Evolutionary conservation across 2,888 invertebrate genomes (phyloP).

Genomic region (Hartigia nigra): DNA sequence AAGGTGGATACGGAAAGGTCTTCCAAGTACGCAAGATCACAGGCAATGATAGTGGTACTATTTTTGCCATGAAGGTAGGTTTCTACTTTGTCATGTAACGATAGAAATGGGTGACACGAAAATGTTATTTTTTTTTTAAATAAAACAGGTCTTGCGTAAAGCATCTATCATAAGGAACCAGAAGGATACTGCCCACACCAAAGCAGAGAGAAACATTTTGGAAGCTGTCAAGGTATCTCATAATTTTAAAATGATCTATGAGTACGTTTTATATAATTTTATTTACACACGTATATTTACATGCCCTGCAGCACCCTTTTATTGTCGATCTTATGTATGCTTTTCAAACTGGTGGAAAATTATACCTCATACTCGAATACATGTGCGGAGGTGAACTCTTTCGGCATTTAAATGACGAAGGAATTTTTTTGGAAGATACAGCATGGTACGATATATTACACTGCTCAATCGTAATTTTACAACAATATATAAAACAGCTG

Average conservation of each 20-base stretch:
- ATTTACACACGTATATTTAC: slow-evolving; percentile 3
- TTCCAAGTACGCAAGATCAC: slow-evolving; percentile 74
- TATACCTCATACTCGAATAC: slow-evolving; percentile 81
- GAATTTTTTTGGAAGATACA: slow-evolving; percentile 80
- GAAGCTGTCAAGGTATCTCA: slow-evolving; percentile 72
- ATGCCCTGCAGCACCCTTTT: slow-evolving; percentile 73
- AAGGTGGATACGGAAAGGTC: slow-evolving; percentile 83
- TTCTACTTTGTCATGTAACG: neutral
- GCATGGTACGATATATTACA: slow-evolving; percentile 65
- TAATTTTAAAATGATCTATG: neutral
- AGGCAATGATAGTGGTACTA: slow-evolving; percentile 73
- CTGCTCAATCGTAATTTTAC: neutral
- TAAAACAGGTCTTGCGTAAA: slow-evolving; percentile 70
- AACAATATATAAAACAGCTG: neutral
- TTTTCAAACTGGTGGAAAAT: slow-evolving; percentile 81
- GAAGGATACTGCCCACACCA: slow-evolving; percentile 83
- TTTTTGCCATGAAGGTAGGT: slow-evolving; percentile 81
- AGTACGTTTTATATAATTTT: slow-evolving; percentile 6
- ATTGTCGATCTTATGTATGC: slow-evolving; percentile 82
- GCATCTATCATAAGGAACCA: slow-evolving; percentile 81
- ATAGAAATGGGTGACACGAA: neutral
- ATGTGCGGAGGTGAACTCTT: slow-evolving; percentile 81
- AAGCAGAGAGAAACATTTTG: slow-evolving; percentile 81
- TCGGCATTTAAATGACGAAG: slow-evolving; percentile 80
- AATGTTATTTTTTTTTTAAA: neutral